A percentile compares a stretch with the other conserved stretches of the same genome.
Evolutionary conservation across 2,797 vertebrate species (phyloP).

Genomic region (Esox lucius): DNA sequence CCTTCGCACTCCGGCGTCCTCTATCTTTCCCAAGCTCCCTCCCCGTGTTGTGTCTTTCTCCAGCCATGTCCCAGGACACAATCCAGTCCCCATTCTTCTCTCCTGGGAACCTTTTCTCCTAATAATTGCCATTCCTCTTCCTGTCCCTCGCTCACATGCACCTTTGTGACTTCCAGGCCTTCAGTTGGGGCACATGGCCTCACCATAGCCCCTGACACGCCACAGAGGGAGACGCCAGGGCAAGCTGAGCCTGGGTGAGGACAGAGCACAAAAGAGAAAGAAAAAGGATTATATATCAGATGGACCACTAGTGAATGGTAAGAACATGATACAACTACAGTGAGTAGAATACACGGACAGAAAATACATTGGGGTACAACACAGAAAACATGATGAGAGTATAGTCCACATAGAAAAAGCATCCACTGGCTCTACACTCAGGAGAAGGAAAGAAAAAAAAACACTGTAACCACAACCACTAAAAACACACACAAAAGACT

Average conservation of each 20-base stretch:
- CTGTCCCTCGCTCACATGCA: constrained; percentile 26
- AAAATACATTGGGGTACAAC: not conserved
- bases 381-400: not conserved
- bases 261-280: not conserved
- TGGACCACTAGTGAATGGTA: not conserved
- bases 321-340: not conserved
- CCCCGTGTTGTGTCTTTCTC: constrained; percentile 33
- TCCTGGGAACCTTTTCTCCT: not conserved
- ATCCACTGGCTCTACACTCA: too few species aligned
- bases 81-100: constrained; percentile 28
- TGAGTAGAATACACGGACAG: constrained; percentile 1
- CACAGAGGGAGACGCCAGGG: constrained; percentile 20
- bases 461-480: not conserved
- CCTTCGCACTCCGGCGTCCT: not conserved
- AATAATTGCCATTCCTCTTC: constrained; percentile 7
- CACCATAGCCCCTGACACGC: constrained; percentile 69
- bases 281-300: not conserved
- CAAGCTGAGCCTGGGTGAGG: not conserved
- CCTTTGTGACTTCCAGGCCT: constrained; percentile 59
- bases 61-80: constrained; percentile 8
- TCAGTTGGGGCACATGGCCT: constrained; percentile 63
- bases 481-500: not conserved
- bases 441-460: not conserved
- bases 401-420: not conserved
- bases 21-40: not conserved